phyloP scores from a whole-genome alignment of 2,113 vertebrate genomes.

The Saiga tatarica region DNA sequence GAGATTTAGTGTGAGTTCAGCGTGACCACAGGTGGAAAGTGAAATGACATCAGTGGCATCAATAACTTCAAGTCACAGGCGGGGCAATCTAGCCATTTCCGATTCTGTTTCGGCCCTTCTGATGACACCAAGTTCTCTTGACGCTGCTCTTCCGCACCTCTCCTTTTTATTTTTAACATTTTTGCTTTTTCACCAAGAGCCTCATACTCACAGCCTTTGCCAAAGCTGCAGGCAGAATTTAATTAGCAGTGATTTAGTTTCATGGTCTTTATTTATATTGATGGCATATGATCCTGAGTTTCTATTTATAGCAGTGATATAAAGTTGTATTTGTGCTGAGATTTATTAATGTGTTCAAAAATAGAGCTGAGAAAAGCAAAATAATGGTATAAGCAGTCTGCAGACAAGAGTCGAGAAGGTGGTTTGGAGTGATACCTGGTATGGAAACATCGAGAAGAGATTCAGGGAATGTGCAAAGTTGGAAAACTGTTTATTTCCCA shows the following conservation, averaged over 20 bases:
- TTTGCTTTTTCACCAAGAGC: not conserved
- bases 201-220: not conserved
- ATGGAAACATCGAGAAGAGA: not conserved
- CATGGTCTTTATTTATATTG: slow-evolving; percentile 48
- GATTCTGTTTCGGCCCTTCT: not conserved
- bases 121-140: not conserved
- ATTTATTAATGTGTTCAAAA: slow-evolving; percentile 24
- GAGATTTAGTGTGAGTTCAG: not conserved
- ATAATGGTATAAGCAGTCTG: accelerated
- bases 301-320: slow-evolving; percentile 34
- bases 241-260: slow-evolving; percentile 49
- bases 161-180: slow-evolving; percentile 3
- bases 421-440: not conserved
- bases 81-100: not conserved
- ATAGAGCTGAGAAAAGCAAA: not conserved
- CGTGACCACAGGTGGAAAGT: not conserved
- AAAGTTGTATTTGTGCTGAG: not conserved
- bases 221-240: slow-evolving; percentile 53
- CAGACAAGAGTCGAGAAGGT: not conserved
- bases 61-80: accelerated
- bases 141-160: not conserved
- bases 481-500: not conserved
- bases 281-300: slow-evolving; percentile 19
- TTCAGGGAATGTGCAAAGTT: accelerated
- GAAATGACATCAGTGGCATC: not conserved